These are phyloP conservation scores for Drosophila basisetae DNA, from an alignment of 2,888 invertebrate genomes.

Conservation along the genomic window DNA sequence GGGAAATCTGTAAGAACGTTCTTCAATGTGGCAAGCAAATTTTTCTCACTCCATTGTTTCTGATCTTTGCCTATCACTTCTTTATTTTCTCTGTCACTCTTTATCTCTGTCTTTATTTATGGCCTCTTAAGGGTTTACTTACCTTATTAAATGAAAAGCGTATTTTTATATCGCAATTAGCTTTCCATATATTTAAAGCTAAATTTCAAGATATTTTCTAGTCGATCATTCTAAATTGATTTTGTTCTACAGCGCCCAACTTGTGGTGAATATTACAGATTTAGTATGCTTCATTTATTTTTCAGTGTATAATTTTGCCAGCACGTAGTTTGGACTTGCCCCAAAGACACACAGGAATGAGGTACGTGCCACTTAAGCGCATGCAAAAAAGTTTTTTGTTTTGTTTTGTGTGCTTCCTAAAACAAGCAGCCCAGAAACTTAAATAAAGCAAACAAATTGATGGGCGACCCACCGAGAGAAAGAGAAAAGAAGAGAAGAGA, in stretches of 20 bases:
- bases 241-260: not conserved
- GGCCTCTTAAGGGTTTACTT: no score
- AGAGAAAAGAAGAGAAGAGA: not conserved
- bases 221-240: not conserved
- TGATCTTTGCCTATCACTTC: not conserved
- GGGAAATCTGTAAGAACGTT: not conserved
- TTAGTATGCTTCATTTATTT: not conserved
- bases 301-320: constrained; percentile 4
- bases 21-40: no score
- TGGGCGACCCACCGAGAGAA: constrained; percentile 36
- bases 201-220: not conserved
- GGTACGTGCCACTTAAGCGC: constrained; percentile 28
- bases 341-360: constrained; percentile 44
- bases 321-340: not conserved
- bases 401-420: constrained; percentile 9
- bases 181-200: not conserved
- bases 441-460: constrained; percentile 79
- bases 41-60: not conserved
- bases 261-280: not conserved
- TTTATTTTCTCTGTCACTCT: no score
- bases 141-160: not conserved
- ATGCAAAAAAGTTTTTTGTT: constrained; percentile 52
- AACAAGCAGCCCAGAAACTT: constrained; percentile 63
- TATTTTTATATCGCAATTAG: not conserved
- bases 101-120: no score